A percentile compares a stretch with the other conserved stretches of the same genome.
Evolutionary conservation across 92 coral and sea anemone species (phyloP).

Genomic region (Epizoanthus stellaris): DNA sequence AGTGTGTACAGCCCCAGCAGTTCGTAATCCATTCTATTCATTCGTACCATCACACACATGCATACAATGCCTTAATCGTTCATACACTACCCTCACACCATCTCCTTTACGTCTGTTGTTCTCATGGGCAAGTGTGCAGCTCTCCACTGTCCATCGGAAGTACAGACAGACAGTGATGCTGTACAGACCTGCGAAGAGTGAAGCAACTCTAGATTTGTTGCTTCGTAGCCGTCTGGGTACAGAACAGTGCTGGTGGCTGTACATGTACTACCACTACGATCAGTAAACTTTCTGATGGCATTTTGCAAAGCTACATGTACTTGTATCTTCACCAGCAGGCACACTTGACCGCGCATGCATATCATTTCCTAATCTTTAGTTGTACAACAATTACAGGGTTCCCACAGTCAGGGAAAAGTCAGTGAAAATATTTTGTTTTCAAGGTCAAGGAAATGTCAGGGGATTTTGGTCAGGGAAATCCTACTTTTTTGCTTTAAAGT

Average conservation of each 20-base stretch:
- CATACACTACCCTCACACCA: conserved; percentile 1
- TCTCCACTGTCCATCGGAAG: conserved; percentile 13
- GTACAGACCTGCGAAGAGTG: conserved; percentile 27
- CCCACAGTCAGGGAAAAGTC: too few species aligned
- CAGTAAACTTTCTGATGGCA: conserved; percentile 44
- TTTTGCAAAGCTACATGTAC: not conserved
- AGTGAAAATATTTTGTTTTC: too few species aligned
- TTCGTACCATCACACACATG: conserved; percentile 18
- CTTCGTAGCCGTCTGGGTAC: not conserved
- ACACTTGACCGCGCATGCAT: too few species aligned
- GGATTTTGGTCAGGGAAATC: too few species aligned
- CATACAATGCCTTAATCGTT: conserved; percentile 8
- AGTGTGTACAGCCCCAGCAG: conserved; percentile 12
- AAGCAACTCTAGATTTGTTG: not conserved
- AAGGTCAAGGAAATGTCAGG: too few species aligned
- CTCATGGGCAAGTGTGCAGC: conserved; percentile 22
- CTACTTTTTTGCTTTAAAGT: too few species aligned
- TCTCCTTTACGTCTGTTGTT: conserved; percentile 30
- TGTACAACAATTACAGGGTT: not conserved
- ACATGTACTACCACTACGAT: conserved; percentile 9
- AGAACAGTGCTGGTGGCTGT: conserved; percentile 24
- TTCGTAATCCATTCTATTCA: conserved; percentile 3
- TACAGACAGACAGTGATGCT: conserved; percentile 46
- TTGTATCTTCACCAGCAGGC: too few species aligned
- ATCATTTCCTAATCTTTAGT: too few species aligned